phyloP scores from a whole-genome alignment of 2,888 invertebrate species.

The Sicus ferrugineus region DNA sequence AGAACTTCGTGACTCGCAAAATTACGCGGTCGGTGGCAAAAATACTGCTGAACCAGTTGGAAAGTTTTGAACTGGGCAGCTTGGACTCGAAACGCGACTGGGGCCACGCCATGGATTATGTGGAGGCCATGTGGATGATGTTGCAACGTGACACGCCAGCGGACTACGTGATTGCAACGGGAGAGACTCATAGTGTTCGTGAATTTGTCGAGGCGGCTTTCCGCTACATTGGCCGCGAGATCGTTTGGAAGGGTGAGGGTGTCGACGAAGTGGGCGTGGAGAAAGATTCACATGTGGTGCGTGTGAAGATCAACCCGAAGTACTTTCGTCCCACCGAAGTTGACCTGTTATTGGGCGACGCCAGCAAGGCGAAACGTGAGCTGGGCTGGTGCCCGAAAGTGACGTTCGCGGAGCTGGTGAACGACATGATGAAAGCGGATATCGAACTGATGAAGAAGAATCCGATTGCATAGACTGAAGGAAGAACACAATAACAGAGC shows the following conservation, averaged over 20 bases:
- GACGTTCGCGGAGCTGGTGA: constrained; percentile 82
- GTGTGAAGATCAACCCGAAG: constrained; percentile 90
- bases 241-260: constrained; percentile 89
- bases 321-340: constrained; percentile 99
- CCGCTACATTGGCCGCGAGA: constrained; percentile 78
- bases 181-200: constrained; percentile 91
- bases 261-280: constrained; percentile 78
- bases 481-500: neutral
- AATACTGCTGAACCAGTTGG: constrained; percentile 87
- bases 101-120: constrained; percentile 97
- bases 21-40: constrained; percentile 98
- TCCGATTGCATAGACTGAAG: constrained; percentile 78
- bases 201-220: constrained; percentile 97
- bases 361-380: constrained; percentile 85
- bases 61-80: constrained; percentile 89
- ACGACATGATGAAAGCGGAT: constrained; percentile 94
- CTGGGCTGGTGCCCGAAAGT: constrained; percentile 91
- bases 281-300: constrained; percentile 74
- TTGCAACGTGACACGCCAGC: constrained; percentile 90
- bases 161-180: constrained; percentile 97
- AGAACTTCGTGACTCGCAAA: constrained; percentile 98
- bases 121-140: constrained; percentile 99
- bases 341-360: constrained; percentile 90
- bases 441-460: constrained; percentile 89
- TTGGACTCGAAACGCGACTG: constrained; percentile 96